Percentiles rank a stretch among this genome's conserved stretches.
phyloP scores from a whole-genome alignment of 2,113 vertebrate species.

The Chaetodon auriga region DNA sequence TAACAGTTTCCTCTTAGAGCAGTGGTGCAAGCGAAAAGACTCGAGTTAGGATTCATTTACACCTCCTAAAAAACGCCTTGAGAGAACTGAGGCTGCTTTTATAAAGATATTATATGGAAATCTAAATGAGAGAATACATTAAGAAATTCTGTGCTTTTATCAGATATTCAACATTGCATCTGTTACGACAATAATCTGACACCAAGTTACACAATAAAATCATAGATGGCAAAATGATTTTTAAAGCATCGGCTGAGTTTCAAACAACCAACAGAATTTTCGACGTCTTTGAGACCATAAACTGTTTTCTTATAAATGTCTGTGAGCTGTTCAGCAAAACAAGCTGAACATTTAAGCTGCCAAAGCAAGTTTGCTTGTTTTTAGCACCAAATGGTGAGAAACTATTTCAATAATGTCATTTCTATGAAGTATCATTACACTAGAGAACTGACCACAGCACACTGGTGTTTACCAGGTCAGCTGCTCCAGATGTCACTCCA shows the following conservation, averaged over 20 bases:
- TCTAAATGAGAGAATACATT: not conserved
- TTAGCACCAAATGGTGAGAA: not conserved
- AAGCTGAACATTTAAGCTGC: not conserved
- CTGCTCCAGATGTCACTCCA: not conserved
- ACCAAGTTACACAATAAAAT: no score
- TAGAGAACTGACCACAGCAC: not conserved
- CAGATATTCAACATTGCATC: not conserved
- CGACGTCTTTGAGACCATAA: not conserved
- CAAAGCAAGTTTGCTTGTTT: not conserved
- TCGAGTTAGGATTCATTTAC: no score
- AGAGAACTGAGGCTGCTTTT: no score
- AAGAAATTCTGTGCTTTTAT: no score
- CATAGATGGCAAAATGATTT: no score
- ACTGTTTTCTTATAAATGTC: not conserved
- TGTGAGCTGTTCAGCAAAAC: not conserved
- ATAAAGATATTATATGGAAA: not conserved
- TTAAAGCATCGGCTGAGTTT: not conserved
- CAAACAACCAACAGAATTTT: not conserved
- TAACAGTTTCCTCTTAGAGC: slow-evolving; percentile 3
- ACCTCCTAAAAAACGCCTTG: no score
- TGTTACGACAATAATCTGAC: not conserved
- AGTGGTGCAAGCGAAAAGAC: not conserved
- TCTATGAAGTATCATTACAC: no score
- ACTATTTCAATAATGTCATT: no score
- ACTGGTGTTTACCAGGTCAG: not conserved